These are phyloP conservation scores for Chesias legatella DNA, from an alignment of 2,888 invertebrate genomes.

Conservation along the genomic window DNA sequence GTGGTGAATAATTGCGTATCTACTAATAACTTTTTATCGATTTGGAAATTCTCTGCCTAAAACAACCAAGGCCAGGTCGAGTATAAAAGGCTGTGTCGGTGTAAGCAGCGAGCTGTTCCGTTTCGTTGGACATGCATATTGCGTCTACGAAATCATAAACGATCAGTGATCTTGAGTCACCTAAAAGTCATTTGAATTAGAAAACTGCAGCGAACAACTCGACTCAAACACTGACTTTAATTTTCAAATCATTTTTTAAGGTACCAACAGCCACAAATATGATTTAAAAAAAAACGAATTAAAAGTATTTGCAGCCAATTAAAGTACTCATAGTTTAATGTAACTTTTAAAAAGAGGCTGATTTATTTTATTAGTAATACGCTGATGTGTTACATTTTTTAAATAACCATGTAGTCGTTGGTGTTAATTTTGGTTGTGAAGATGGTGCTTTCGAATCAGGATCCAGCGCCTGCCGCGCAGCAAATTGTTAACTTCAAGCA, in stretches of 20 bases:
- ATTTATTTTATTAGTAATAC: not conserved
- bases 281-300: no score
- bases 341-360: not conserved
- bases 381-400: not conserved
- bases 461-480: conserved; percentile 45
- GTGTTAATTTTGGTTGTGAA: conserved; percentile 13
- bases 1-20: not conserved
- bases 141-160: no score
- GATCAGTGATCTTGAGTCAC: no score
- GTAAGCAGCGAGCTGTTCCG: not conserved
- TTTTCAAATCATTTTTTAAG: not conserved
- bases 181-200: no score
- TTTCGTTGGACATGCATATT: not conserved
- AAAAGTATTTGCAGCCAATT: no score
- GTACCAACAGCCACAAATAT: no score
- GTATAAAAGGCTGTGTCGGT: not conserved
- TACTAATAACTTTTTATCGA: not conserved
- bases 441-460: conserved; percentile 24
- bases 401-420: conserved; percentile 11
- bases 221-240: no score
- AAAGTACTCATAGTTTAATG: no score
- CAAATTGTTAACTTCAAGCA: conserved; percentile 51
- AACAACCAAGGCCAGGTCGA: not conserved
- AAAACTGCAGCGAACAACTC: no score
- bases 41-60: not conserved